Conservation (phyloP, 2,113 vertebrate species). For the Gavialis gangeticus region DNA sequence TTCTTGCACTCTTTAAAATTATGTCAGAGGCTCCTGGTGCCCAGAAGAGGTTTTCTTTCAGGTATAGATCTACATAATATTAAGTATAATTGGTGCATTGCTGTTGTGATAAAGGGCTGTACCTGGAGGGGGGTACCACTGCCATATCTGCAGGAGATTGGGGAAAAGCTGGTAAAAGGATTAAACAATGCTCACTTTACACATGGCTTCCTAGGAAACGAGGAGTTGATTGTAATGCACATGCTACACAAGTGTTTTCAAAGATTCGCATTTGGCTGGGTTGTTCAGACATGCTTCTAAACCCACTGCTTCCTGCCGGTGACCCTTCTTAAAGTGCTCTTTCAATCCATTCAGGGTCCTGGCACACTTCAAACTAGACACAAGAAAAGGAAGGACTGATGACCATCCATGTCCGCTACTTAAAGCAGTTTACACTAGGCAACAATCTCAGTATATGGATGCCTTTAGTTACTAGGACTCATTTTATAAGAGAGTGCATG, state of each 20-base stretch:
- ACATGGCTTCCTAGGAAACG: background rate
- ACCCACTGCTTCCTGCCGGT: background rate
- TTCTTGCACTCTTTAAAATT: conserved; percentile 1
- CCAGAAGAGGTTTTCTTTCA: background rate
- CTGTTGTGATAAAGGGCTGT: fast-evolving
- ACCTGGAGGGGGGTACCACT: background rate
- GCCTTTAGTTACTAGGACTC: background rate
- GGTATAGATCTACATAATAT: background rate
- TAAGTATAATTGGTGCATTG: background rate
- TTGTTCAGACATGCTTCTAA: fast-evolving
- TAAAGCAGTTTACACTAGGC: background rate
- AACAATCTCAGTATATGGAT: fast-evolving
- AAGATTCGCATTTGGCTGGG: background rate
- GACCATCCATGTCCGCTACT: background rate
- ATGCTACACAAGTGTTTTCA: fast-evolving
- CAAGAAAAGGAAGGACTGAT: fast-evolving
- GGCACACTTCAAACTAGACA: background rate
- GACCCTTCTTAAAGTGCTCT: background rate
- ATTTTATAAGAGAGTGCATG: background rate
- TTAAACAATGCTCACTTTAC: background rate
- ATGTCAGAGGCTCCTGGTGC: background rate
- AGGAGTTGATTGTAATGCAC: background rate
- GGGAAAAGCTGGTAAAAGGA: background rate
- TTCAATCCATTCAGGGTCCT: background rate
- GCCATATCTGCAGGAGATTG: background rate